phyloP scores from a whole-genome alignment of 1,140 invertebrate species.

The Nilaparvata lugens region DNA sequence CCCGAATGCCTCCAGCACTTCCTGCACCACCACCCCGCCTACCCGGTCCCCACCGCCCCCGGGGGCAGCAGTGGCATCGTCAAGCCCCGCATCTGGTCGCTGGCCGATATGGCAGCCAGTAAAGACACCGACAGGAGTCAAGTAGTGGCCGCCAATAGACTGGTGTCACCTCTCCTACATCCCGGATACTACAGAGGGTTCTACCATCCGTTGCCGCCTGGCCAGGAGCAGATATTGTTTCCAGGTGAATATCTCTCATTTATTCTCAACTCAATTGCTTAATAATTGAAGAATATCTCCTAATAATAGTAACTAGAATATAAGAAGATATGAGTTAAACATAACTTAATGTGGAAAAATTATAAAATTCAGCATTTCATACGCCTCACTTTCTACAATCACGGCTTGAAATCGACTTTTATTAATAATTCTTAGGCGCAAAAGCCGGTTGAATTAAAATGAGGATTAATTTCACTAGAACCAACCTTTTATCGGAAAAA shows the following conservation, averaged over 20 bases:
- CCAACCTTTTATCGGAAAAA: too few species aligned
- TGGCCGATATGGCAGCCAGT: slow-evolving; percentile 84
- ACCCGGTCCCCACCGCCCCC: slow-evolving; percentile 40
- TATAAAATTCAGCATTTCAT: too few species aligned
- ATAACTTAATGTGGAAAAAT: too few species aligned
- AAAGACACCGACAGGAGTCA: slow-evolving; percentile 43
- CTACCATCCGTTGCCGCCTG: slow-evolving; percentile 37
- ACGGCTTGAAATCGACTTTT: too few species aligned
- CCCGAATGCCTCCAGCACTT: slow-evolving; percentile 50
- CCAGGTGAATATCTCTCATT: slow-evolving; percentile 34
- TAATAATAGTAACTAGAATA: too few species aligned
- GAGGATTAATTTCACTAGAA: too few species aligned
- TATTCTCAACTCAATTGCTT: too few species aligned
- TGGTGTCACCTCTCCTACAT: slow-evolving; percentile 42
- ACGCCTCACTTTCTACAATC: too few species aligned
- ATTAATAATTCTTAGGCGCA: too few species aligned
- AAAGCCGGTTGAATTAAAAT: too few species aligned
- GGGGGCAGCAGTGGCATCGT: slow-evolving; percentile 44
- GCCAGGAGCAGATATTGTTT: slow-evolving; percentile 47
- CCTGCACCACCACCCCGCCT: slow-evolving; percentile 47
- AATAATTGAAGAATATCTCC: too few species aligned
- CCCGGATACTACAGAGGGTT: slow-evolving; percentile 50
- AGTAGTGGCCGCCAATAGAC: slow-evolving; percentile 35
- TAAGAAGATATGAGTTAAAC: too few species aligned
- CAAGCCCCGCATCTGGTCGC: slow-evolving; percentile 86